A percentile compares a stretch with the other conserved stretches of the same genome.
Evolutionary conservation across 2,113 vertebrate genomes (phyloP).

Genomic region (Muntiacus reevesi): DNA sequence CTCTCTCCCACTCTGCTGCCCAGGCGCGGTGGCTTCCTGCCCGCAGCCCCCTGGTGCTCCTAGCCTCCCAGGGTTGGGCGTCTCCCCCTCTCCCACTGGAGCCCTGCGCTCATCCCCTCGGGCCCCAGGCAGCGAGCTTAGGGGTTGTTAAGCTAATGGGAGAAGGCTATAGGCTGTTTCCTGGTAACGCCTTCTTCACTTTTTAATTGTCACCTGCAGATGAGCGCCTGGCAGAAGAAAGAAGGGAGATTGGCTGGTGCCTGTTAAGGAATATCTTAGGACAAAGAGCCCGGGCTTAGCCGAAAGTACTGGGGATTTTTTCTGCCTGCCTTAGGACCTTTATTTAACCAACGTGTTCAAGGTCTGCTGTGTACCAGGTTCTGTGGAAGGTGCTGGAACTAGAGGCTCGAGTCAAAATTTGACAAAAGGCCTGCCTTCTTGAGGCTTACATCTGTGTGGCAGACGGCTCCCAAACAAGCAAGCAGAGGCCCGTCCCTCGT

Average conservation of each 20-base stretch:
- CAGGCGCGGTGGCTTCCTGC: neutral
- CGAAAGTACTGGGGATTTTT: neutral
- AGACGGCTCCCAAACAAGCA: neutral
- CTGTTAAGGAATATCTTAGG: neutral
- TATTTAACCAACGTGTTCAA: neutral
- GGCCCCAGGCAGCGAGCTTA: neutral
- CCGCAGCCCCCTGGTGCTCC: neutral
- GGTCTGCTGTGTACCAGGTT: neutral
- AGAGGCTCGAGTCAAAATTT: too few relatives aligned
- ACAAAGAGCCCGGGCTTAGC: neutral
- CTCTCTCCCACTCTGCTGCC: neutral
- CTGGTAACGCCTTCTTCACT: slow-evolving; percentile 34
- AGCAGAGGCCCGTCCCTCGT: fast-evolving
- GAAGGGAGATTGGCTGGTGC: neutral
- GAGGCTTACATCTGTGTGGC: neutral
- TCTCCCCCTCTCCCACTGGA: neutral
- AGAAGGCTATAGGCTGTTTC: slow-evolving; percentile 17
- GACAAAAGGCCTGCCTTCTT: neutral
- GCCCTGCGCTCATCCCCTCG: neutral
- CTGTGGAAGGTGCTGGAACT: neutral
- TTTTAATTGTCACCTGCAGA: slow-evolving; percentile 35
- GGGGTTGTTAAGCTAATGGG: slow-evolving; percentile 31
- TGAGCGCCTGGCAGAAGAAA: neutral
- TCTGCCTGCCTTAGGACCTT: neutral
- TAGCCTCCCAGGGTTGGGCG: neutral